Percentiles rank a stretch among this genome's conserved stretches.
Evolutionary conservation across 2,888 invertebrate species (phyloP).

Genomic region (Pedicia rivosa): DNA sequence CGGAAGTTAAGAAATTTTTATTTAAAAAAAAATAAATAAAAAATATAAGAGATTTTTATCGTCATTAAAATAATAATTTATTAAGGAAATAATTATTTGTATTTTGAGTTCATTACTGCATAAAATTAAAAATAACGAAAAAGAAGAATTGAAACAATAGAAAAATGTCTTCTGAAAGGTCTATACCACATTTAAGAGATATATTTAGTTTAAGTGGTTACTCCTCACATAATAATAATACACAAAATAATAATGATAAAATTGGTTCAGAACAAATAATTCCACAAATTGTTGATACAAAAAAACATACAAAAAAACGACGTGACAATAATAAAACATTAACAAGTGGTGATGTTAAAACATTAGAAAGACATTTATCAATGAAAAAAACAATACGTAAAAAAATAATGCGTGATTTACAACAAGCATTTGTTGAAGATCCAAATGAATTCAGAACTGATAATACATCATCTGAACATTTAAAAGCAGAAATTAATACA

Average conservation of each 20-base stretch:
- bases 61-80: too few species aligned
- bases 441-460: conserved; percentile 56
- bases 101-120: too few species aligned
- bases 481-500: conserved; percentile 48
- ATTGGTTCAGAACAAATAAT: conserved; percentile 4
- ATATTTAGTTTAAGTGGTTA: conserved; percentile 48
- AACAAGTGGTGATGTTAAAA: conserved; percentile 51
- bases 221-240: conserved; percentile 28
- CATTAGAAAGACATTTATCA: conserved; percentile 63
- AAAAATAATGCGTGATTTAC: conserved; percentile 70
- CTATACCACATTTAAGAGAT: conserved; percentile 61
- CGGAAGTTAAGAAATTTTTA: too few species aligned
- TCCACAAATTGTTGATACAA: conserved; percentile 14
- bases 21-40: too few species aligned
- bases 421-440: conserved; percentile 57
- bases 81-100: too few species aligned
- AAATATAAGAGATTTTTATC: too few species aligned
- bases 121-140: too few species aligned
- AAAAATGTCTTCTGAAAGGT: conserved; percentile 51
- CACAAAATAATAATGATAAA: conserved; percentile 7
- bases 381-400: conserved; percentile 78
- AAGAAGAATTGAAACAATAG: too few species aligned
- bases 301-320: conserved; percentile 35
- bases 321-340: conserved; percentile 53
- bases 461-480: conserved; percentile 48